Evolutionary conservation across 2,797 vertebrate species (phyloP), one percentile per base, ranked within the genome.

Genomic region (Gallinago nigripennis): DNA sequence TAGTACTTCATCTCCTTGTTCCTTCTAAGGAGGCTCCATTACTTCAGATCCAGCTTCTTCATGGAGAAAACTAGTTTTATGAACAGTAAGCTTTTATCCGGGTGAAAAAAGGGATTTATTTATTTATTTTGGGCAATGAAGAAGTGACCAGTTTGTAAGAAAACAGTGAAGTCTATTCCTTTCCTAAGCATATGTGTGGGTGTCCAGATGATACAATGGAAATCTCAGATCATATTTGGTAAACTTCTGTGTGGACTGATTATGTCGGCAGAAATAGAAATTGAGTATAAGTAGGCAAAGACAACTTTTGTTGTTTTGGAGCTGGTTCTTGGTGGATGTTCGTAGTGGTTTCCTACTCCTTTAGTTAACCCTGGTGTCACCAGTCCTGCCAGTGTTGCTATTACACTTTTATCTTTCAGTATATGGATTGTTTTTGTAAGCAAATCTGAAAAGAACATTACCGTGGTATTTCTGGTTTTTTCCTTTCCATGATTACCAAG

Each of bases 291-390:
- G 53, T 14, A 46, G 31, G 8, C 25, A 58, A 91, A 92, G 50
- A 15, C 10, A 78, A 28, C n/a, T 65, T 72, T 16, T 43, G 23
- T 23, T 72, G 4, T 76, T 81, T 31, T 66, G 16, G n/a, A 77
- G 25, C 25, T 92, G 0, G 48, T 91, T 68, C 35, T 57, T 89
- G 28, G 25, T 91, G 30, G 41, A 19, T 71, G 5, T 72, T 84
- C 0, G 0, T 16, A 46, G 28, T 50, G 16, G 21, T 56, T 64
- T 82, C 23, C 8, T 37, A 27, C 4, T 72, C 18, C 7, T 2
- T 6, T 13, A 17, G 12, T 41, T 80, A 87, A 63, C 41, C 5
- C 3, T 53, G n/a, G 8, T 17, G 9, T 81, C 35, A 68, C 12
- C 21, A 25, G 28, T 60, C 33, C 35, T 75, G 14, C 63, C 18